Conservation (phyloP, 2,888 invertebrate genomes). For the Drosophila kokeensis region DNA sequence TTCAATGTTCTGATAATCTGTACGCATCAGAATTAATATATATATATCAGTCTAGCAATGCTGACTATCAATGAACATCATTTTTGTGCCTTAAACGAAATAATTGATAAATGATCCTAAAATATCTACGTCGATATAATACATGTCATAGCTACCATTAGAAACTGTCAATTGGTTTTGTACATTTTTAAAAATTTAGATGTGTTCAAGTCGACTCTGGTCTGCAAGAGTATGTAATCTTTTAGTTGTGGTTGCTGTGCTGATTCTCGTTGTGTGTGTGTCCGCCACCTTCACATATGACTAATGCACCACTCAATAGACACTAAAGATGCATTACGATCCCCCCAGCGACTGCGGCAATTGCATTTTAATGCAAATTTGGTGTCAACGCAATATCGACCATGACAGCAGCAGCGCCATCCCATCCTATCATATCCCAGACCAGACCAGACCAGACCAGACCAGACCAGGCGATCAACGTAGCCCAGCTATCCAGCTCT, state of each 20-base stretch:
- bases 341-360: slow-evolving; percentile 45
- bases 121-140: neutral
- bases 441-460: neutral
- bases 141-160: neutral
- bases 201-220: neutral
- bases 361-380: slow-evolving; percentile 82
- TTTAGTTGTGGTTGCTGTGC: neutral
- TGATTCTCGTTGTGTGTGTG: slow-evolving; percentile 42
- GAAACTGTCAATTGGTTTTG: neutral
- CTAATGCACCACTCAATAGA: slow-evolving; percentile 81
- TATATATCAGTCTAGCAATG: neutral
- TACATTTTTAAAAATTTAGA: neutral
- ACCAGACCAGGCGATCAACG: slow-evolving; percentile 38
- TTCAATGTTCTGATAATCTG: neutral
- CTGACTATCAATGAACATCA: neutral
- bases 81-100: neutral
- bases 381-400: slow-evolving; percentile 82
- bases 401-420: slow-evolving; percentile 73
- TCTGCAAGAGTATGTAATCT: slow-evolving; percentile 1
- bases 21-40: neutral
- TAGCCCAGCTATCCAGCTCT: slow-evolving; percentile 7
- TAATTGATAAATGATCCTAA: neutral
- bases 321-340: slow-evolving; percentile 80
- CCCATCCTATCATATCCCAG: slow-evolving; percentile 7
- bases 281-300: slow-evolving; percentile 53